Evolutionary conservation across 2,113 vertebrate genomes (phyloP).

Genomic region (Connochaetes taurinus): DNA sequence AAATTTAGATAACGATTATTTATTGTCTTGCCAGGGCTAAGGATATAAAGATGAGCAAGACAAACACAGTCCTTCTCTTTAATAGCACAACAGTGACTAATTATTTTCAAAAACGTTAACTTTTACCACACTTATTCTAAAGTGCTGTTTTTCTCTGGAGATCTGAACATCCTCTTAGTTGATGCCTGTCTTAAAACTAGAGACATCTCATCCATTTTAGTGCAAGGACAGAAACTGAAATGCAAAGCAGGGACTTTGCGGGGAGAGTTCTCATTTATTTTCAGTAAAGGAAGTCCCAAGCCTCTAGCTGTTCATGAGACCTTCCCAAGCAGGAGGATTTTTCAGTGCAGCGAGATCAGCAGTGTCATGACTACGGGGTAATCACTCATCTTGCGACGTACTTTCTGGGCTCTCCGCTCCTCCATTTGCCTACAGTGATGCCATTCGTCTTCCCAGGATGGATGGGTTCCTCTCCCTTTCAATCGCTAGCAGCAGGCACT

Average conservation of each 20-base stretch:
- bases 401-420: background rate
- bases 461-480: background rate
- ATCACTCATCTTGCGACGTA: background rate
- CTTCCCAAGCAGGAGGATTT: background rate
- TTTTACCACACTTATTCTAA: background rate
- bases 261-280: conserved; percentile 53
- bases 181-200: conserved; percentile 25
- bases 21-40: background rate
- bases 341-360: background rate
- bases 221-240: conserved; percentile 18
- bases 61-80: background rate
- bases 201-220: conserved; percentile 43
- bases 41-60: background rate
- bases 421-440: background rate
- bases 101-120: conserved; percentile 9
- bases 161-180: background rate
- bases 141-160: conserved; percentile 10
- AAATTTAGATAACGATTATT: background rate
- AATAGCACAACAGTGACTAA: background rate
- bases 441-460: conserved; percentile 12
- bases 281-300: conserved; percentile 42
- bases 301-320: background rate
- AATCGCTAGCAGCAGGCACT: background rate
- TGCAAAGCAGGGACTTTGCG: conserved; percentile 41
- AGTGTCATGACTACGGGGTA: background rate